A percentile compares a stretch with the other conserved stretches of the same genome.
These are phyloP conservation scores for Hippopotamus amphibius DNA, from an alignment of 2,113 vertebrate genomes.

Conservation along the genomic window DNA sequence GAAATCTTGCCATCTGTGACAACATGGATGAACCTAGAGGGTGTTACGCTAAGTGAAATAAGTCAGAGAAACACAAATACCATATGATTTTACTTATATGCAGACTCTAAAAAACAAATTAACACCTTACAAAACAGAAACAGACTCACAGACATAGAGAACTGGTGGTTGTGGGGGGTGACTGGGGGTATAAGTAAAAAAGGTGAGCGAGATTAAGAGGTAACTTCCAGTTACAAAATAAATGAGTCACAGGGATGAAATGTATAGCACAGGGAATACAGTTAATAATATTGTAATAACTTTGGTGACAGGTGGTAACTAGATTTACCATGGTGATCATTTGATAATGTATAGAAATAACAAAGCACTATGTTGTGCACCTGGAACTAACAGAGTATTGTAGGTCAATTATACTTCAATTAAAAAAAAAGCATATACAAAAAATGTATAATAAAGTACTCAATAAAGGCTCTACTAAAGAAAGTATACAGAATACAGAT, in stretches of 20 bases:
- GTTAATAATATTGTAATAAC: background rate
- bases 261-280: background rate
- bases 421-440: background rate
- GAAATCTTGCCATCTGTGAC: background rate
- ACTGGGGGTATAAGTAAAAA: background rate
- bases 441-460: background rate
- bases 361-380: no score
- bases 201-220: background rate
- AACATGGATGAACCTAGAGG: background rate
- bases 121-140: background rate
- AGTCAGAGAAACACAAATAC: background rate
- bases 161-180: background rate
- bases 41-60: background rate
- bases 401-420: background rate
- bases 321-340: background rate
- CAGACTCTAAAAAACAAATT: background rate
- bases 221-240: background rate
- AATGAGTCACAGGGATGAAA: background rate
- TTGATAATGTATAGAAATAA: background rate
- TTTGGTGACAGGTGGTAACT: background rate
- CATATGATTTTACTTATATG: background rate
- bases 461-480: background rate
- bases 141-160: background rate
- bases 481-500: background rate
- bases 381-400: background rate